Base-by-base conservation (phyloP, 2,113 vertebrate species). In the Fulmarus glacialis region DNA sequence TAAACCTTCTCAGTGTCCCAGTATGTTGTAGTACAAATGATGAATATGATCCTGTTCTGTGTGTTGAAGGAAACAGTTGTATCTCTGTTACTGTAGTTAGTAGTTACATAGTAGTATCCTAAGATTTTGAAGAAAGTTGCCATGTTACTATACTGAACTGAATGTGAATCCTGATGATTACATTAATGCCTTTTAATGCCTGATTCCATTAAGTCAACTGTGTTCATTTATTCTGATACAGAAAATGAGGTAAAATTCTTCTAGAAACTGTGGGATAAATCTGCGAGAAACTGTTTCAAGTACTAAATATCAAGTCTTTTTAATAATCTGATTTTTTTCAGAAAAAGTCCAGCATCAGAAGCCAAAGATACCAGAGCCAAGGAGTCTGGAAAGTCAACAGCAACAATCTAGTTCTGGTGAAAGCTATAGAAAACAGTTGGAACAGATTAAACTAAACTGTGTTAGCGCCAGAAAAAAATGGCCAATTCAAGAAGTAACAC, bases 271-370 rank as follows among this genome's bases (percentile, higher is more conserved):
- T 40, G 34, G 6, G 23, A 42, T 48, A 43, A 45, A 83, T 60
- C 18, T 78, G 16, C 12, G 34, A 70, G 64, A 68, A 78, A 55
- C 9, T 47, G 12, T 79, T 85, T 36, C 23, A 70, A 48, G 23
- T 64, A 43, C 30, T 70, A 40, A 34, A 43, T 72, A 30, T 24
- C 15, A 15, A 68, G 8, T 72, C 5, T 16, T 55, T n/a, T 30
- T 56, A 26, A 60, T 86, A 45, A 27, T 38, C 15, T 50, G 4
- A 32, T 9, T 30, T n/a, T 5, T 27, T 53, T 47, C 66, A 98
- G 98, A 98, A 92, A 91, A 97, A 96, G 73, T 73, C 40, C 91
- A 89, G 27, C 68, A 62, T 72, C 88, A 89, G 52, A 94, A 98
- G 24, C 78, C 73, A 70, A 97, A 96, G 53, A 23, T 86, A 60